Evolutionary conservation across 64 coral and sea anemone genomes (phyloP), one percentile per base, ranked within the genome.

Genomic region (Montipora foliosa): DNA sequence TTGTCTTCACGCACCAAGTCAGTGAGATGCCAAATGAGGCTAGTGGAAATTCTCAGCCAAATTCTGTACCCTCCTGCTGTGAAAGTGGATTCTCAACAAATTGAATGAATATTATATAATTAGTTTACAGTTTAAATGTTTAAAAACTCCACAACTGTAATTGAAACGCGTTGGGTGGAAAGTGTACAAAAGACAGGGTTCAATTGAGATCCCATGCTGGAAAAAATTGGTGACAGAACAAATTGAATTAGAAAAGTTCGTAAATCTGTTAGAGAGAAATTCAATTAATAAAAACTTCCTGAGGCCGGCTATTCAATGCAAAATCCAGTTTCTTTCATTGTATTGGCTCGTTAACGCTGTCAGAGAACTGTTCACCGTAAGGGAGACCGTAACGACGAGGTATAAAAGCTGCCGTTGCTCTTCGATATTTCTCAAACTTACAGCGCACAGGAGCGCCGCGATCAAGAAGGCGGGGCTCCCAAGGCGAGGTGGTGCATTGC

Each of bases 381-480:
- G 61, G 57, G 25, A 45, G 29, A 10, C 44, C 6, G 15, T 47
- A 1, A 47, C 45, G 37, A 12, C 15, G 29, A 19, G 81, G 16
- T 68, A 84, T 84, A 84, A 47, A 84, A 84, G 37, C 29, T 11
- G 37, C 0, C 0, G 1, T 68, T 62, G 11, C 47, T 45, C 16
- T 19, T 19, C 44, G 14, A 61, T 49, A 47, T 44, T 48, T 44
- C 48, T 67, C 13, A 84, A 84, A 84, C 81, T 84, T 84, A 84
- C 81, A 84, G 81, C 60, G 81, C 81, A 84, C 81, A 84, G 81
- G 81, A 84, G 81, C 13, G 2, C 81, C 60, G 81, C 47, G 81
- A 84, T 84, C 81, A 84, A 67, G 81, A 84, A 84, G 81, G 81
- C 81, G 60, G 81, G 59, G 29, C 44, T 84, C 81, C 81, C 81